Base-by-base conservation (phyloP, 2,888 invertebrate species). In the Tribolium freemani region DNA sequence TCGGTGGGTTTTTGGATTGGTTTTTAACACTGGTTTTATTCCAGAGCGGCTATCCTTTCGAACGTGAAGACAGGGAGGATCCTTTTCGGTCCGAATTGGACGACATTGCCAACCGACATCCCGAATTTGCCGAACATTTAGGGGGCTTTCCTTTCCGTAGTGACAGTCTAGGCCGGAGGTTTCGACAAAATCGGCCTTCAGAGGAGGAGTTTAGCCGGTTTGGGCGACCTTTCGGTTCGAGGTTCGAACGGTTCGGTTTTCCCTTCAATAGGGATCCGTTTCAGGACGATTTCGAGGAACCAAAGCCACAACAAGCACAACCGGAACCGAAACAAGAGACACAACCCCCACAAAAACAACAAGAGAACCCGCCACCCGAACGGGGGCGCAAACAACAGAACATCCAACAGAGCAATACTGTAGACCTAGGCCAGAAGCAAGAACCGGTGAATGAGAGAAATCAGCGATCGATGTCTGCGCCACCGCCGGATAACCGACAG, bases 381-480 rank as follows among this genome's bases (percentile, higher is more conserved):
- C 53, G 84, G 79, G 58, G 84, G 79, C 70, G 80, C 46, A 81
- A 77, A 57, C 71, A 76, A 57, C 71, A 78, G 5, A 79, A 78
- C 79, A 84, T 80, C 80, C 86, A 80, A 81, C 86, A 86, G 72
- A 90, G 94, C 76, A 94, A 94, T 82, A 94, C 94, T 16, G 92
- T 94, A 73, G 94, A 94, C 83, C 90, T 94, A 83, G 94, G 94
- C 58, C 92, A 93, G 77, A 88, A 88, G 78, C 90, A 90, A 82
- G 90, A 89, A 75, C 81, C 85, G n/a, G 90, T 89, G 83, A 88
- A 88, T 80, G 90, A 89, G 76, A 88, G 93, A 76, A 89, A 88
- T 69, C 91, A 92, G 78, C 88, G 95, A 82, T 93, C 94, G 63
- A 92, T 93, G 90, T 95, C 95, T 77, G 94, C 94, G 26, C 95